Percentiles rank a stretch among this genome's conserved stretches.
phyloP scores from a whole-genome alignment of 2,797 vertebrate genomes.

The Cottoperca gobio region DNA sequence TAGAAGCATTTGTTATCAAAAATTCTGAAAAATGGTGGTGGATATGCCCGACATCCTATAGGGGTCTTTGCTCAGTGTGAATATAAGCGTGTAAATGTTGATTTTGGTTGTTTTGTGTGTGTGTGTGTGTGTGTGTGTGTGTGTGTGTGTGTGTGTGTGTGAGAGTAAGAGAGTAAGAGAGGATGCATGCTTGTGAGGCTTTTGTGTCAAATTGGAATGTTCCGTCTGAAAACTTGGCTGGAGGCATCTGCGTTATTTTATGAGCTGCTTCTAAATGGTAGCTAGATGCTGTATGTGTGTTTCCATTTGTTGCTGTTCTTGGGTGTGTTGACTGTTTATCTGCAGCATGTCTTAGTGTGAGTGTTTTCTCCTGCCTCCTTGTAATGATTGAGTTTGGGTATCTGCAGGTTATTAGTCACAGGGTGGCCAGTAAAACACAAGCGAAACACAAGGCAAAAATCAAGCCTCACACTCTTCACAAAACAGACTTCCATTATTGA shows the following conservation, averaged over 20 bases:
- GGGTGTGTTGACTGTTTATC: slow-evolving; percentile 27
- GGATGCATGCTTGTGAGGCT: slow-evolving; percentile 56
- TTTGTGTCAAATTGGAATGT: slow-evolving; percentile 63
- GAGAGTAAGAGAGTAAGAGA: no score
- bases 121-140: slow-evolving; percentile 8
- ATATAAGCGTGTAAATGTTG: slow-evolving; percentile 26
- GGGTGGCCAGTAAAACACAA: slow-evolving; percentile 28
- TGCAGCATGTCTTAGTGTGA: slow-evolving; percentile 4
- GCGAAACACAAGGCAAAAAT: slow-evolving; percentile 19
- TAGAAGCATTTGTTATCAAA: not conserved
- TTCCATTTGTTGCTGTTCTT: slow-evolving; percentile 30
- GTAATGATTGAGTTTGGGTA: slow-evolving; percentile 26
- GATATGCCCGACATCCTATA: not conserved
- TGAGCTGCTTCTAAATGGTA: slow-evolving; percentile 63
- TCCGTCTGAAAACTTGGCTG: slow-evolving; percentile 52
- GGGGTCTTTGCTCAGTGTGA: slow-evolving; percentile 8
- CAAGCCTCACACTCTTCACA: slow-evolving; percentile 18
- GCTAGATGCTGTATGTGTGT: slow-evolving; percentile 43
- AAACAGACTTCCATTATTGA: slow-evolving; percentile 58
- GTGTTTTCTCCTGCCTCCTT: slow-evolving; percentile 14
- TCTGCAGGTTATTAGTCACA: slow-evolving; percentile 55
- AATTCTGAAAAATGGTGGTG: not conserved
- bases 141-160: not conserved
- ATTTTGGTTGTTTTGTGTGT: slow-evolving; percentile 21
- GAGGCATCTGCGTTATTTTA: slow-evolving; percentile 55